Base-by-base conservation (phyloP, 2,113 vertebrate genomes). In the Mirza zaza region DNA sequence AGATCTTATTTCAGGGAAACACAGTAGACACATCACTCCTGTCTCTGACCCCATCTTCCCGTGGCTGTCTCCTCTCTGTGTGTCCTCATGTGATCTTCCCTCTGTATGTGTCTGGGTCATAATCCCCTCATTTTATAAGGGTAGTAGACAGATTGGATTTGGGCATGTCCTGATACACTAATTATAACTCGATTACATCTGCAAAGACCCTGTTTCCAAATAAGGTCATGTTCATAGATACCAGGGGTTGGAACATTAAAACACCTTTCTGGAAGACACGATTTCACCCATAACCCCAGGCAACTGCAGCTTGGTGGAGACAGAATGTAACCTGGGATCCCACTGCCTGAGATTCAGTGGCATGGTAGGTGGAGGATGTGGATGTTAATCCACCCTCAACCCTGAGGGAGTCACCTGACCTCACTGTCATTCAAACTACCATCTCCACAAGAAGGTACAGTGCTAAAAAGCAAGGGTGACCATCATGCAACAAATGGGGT, bases 231-330 rank as follows among this genome's bases (percentile, higher is more conserved):
- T 65, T 65, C 14, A 1, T 34, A 55, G 21, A 11, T 15, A 15
- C 29, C 32, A 25, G 36, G 59, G 45, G 10, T 55, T 42, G 12
- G 2, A 55, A 82, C 29, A 21, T n/a, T 8, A 1, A 23, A 57
- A 3, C n/a, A 27, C 10, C 6, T 52, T 63, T 61, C 13, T 21
- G 55, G 36, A 52, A 45, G n/a, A 45, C 15, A 29, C 8, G 0
- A 21, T 45, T 57, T 32, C 34, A 3, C 1, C 29, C 11, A 0
- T 6, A 1, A 8, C 5, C 11, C 21, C 5, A 21, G 0, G 14
- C 34, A 20, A 0, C 1, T 4, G 4, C 2, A 17, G 5, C 12
- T 7, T 17, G 42, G 32, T 21, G 9, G 39, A 4, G 1, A 36
- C 1, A 13, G 12, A 59, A 2, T 2, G 7, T 2, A n/a, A 59